Evolutionary conservation across 2,797 vertebrate genomes (phyloP), one percentile per base, ranked within the genome.

Genomic region (Percopsis omiscomaycus): DNA sequence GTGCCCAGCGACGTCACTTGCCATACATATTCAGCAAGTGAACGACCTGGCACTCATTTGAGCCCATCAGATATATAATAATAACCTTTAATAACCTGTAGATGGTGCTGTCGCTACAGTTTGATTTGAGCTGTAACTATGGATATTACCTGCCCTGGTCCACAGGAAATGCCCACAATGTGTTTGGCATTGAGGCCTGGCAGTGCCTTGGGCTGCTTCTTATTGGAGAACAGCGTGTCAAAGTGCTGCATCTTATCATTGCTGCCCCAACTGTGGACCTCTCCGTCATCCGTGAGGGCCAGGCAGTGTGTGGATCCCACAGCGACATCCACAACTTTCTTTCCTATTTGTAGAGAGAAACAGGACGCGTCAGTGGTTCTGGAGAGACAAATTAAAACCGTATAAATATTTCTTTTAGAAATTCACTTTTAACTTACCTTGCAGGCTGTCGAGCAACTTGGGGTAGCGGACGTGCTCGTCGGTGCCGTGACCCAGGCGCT

Each of bases 191-290:
- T 96, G 64, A 99, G 91, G 3, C 96, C 96, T 0, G 96, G 97
- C 12, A 99, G 91, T 0, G 95, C 94, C 64, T 97, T 82, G 0
- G 98, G 98, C 64, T 98, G 95, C 64, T 98, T 98, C 88, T 99
- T 99, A 74, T 96, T 98, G 76, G 95, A 93, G 59, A 95, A 94
- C 51, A 99, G 89, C 0, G 98, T 99, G 75, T 99, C 98, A 73
- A 99, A 99, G 90, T 99, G 98, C 79, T 99, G 98, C 22, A 95
- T 94, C 67, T 99, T 98, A 82, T 99, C 97, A 12, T 99, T 99
- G 91, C 95, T 97, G 29, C 98, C 98, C 97, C 97, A 99, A 78
- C 98, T 99, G 75, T 98, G 95, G 15, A 99, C 96, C 83, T 98
- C 97, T 0, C 96, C 96, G 4, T 98, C 97, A 3, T 99, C 97